Base-by-base conservation (phyloP, 2,888 invertebrate species). In the Sarcophaga rosellei region DNA sequence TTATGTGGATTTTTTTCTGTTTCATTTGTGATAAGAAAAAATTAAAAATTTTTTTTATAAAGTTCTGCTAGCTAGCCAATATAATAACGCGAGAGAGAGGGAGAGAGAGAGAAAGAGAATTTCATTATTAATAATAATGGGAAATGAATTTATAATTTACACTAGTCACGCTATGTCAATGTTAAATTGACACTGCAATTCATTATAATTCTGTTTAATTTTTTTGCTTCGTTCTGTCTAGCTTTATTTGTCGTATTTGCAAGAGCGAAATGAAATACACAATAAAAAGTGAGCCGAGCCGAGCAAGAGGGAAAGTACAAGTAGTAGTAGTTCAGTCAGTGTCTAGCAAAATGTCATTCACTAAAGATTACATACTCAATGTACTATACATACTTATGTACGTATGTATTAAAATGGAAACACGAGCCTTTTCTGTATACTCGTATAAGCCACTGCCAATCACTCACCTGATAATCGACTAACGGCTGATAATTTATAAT, bases 111-210 rank as follows among this genome's bases (percentile, higher is more conserved):
- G 23, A 66, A 65, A 76, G 62, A 4, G 53, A 59, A 73, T 70
- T 78, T 61, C 21, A 35, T 35, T 63, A 66, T 79, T 79, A 83
- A 74, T 74, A 83, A 74, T 74, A 78, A 77, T 86, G 73, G 80
- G 76, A 77, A 83, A 68, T 70, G 70, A 35, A 35, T 35, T 8
- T 75, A 53, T 78, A 73, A 81, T 81, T 78, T 78, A 78, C 35
- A 35, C 74, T 75, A 74, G 86, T 86, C 84, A 86, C 84, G 86
- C 86, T 86, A 86, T 84, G 70, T 81, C 86, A 81, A 84, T 86
- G 81, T 78, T 78, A 81, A 81, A 78, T 68, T 81, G 78, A 79
- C 81, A 78, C 45, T 73, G 75, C 63, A 80, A 75, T 84, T 84
- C 74, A 84, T 84, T 76, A 75, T 84, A 69, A 84, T 79, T 72